Conservation (phyloP, 64 coral and sea anemone species). For the Actinia equina region DNA sequence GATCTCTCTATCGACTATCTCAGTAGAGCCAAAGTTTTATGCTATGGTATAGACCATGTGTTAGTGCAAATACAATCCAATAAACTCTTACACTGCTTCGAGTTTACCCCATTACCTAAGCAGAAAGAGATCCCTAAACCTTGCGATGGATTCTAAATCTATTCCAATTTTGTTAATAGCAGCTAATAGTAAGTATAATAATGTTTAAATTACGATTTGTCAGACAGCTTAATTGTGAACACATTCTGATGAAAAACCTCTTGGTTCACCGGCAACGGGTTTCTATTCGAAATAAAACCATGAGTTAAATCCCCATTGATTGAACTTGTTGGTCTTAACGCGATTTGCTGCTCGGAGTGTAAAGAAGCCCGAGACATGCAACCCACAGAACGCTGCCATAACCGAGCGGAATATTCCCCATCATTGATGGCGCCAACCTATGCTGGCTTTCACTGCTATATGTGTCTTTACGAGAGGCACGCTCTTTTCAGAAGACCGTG, state of each 20-base stretch:
- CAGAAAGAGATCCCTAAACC: too few species aligned
- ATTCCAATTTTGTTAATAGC: slow-evolving; percentile 11
- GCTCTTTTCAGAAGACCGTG: slow-evolving; percentile 21
- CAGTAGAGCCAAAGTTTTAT: too few species aligned
- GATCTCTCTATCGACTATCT: too few species aligned
- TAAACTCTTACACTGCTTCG: too few species aligned
- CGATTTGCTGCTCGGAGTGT: background rate
- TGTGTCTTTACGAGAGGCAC: slow-evolving; percentile 26
- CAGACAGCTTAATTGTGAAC: slow-evolving; percentile 2
- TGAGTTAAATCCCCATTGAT: background rate
- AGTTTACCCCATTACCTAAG: too few species aligned
- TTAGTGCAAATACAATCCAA: too few species aligned
- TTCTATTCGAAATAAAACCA: slow-evolving; percentile 1
- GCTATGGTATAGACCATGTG: too few species aligned
- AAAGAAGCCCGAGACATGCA: background rate
- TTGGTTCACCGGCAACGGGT: slow-evolving; percentile 12
- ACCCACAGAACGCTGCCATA: background rate
- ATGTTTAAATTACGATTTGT: slow-evolving; percentile 22
- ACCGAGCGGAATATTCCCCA: background rate
- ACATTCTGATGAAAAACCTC: background rate
- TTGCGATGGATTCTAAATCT: background rate
- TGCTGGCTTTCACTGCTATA: background rate
- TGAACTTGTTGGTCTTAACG: background rate
- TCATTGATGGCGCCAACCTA: background rate
- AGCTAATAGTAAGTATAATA: slow-evolving; percentile 7